These are phyloP conservation scores for Garrulus glandarius DNA, from an alignment of 2,797 vertebrate genomes.

Conservation along the genomic window DNA sequence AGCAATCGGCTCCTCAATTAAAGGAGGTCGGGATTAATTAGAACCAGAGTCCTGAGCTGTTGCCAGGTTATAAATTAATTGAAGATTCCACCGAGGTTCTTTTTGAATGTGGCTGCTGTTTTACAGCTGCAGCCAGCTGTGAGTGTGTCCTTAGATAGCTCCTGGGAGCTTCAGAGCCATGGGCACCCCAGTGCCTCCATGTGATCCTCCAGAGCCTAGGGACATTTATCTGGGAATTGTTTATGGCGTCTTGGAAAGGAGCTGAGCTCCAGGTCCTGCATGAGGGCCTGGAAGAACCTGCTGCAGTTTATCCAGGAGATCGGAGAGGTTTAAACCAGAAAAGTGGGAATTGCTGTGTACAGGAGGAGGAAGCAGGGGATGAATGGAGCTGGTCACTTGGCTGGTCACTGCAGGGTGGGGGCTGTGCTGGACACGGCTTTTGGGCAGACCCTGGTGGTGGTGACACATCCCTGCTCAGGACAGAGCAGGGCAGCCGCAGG, in stretches of 20 bases:
- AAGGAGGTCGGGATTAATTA: neutral
- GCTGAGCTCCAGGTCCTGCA: neutral
- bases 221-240: accelerated
- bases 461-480: neutral
- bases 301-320: neutral
- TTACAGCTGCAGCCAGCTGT: conserved; percentile 20
- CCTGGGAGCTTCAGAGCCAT: neutral
- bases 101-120: neutral
- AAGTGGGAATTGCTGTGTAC: accelerated
- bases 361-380: neutral
- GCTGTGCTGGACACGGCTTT: neutral
- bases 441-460: neutral
- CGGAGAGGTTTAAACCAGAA: accelerated
- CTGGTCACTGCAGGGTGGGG: neutral
- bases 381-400: accelerated
- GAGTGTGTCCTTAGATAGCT: neutral
- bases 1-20: neutral
- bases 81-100: neutral
- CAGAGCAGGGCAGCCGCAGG: accelerated
- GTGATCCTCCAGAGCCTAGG: neutral
- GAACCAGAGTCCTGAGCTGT: neutral
- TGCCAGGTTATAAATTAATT: neutral
- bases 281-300: neutral
- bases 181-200: neutral
- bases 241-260: neutral